A percentile compares a stretch with the other conserved stretches of the same genome.
Conservation (phyloP, 2,797 vertebrate species). For the Poeciliopsis paucimaculata region DNA sequence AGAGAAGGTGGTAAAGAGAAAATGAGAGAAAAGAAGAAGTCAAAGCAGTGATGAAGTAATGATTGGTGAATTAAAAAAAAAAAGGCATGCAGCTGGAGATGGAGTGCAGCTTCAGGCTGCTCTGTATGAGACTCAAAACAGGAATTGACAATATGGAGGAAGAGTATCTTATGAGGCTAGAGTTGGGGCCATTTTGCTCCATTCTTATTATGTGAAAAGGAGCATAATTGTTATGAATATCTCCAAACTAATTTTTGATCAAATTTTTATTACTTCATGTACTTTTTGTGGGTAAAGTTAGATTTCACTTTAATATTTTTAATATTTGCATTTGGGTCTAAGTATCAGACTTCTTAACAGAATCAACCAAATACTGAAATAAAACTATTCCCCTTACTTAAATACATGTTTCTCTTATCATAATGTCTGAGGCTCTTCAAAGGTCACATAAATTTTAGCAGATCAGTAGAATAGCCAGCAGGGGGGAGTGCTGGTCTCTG, state of each 20-base stretch:
- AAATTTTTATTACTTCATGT: conserved; percentile 35
- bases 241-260: conserved; percentile 30
- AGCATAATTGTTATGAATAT: conserved; percentile 33
- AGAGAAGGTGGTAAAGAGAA: not conserved
- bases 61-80: conserved; percentile 54
- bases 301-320: not conserved
- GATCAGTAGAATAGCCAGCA: conserved; percentile 61
- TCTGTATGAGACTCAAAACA: conserved; percentile 70
- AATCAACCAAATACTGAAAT: not conserved
- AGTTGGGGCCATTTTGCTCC: conserved; percentile 20
- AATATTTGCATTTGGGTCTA: not conserved
- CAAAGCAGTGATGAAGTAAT: conserved; percentile 38
- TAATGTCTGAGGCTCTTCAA: conserved; percentile 9
- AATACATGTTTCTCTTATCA: not conserved
- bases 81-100: conserved; percentile 41
- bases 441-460: conserved; percentile 20
- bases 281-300: not conserved
- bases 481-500: conserved; percentile 79
- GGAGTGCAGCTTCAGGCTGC: conserved; percentile 61
- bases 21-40: conserved; percentile 9
- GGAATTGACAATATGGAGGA: conserved; percentile 72
- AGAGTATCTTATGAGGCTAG: conserved; percentile 42
- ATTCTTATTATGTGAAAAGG: conserved; percentile 11
- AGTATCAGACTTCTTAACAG: not conserved
- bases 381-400: too few species aligned